A percentile compares a stretch with the other conserved stretches of the same genome.
Conservation (phyloP, 2,113 vertebrate species). For the Sceloporus undulatus region DNA sequence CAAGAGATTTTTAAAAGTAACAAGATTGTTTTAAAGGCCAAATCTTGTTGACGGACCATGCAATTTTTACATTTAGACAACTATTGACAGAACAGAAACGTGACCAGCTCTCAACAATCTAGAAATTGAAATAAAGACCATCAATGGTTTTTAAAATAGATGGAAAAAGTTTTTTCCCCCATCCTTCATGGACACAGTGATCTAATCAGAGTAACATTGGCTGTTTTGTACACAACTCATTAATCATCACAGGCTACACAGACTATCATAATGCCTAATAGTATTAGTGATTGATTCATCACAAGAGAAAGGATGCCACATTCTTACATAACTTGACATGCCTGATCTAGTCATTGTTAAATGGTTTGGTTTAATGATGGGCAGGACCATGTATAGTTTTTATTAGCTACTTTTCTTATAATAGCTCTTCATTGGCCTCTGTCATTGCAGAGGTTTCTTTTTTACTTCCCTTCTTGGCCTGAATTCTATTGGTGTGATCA, state of each 20-base stretch:
- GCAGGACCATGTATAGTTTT: not conserved
- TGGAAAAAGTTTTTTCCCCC: no score
- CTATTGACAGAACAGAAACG: not conserved
- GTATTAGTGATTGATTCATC: not conserved
- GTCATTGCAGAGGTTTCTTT: not conserved
- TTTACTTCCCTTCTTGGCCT: not conserved
- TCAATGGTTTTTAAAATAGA: not conserved
- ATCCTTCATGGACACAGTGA: not conserved
- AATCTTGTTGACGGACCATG: not conserved
- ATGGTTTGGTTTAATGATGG: not conserved
- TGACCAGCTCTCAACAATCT: not conserved
- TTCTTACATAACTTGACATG: not conserved
- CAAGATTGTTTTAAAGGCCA: not conserved
- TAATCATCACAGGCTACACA: not conserved
- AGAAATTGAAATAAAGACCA: not conserved
- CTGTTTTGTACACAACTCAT: not conserved
- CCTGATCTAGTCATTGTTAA: not conserved
- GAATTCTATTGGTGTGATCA: not conserved
- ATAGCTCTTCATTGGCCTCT: not conserved
- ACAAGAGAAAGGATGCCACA: not conserved
- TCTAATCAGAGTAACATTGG: not conserved
- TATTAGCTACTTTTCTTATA: not conserved
- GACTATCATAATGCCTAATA: not conserved
- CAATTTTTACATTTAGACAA: not conserved
- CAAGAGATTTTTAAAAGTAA: not conserved